These are phyloP conservation scores for Nothoprocta perdicaria DNA, from an alignment of 2,113 vertebrate genomes.

Conservation along the genomic window DNA sequence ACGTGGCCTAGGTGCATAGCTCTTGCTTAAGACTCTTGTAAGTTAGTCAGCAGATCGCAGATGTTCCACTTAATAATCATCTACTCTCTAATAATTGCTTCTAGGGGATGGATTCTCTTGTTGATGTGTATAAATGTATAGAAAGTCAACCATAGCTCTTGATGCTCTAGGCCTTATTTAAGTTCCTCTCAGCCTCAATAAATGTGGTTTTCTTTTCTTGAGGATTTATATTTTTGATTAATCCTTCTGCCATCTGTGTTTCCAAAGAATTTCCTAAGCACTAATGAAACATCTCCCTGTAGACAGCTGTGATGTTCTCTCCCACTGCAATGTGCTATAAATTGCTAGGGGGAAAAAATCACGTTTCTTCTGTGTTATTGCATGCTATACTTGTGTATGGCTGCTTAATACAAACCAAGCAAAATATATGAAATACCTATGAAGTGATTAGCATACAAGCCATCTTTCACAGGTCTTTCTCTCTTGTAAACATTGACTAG, in stretches of 20 bases:
- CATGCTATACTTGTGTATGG: background rate
- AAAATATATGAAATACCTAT: background rate
- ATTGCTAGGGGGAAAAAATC: background rate
- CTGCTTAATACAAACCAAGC: background rate
- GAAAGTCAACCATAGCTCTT: background rate
- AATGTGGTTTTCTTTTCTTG: background rate
- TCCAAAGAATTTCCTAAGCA: background rate
- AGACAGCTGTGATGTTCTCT: background rate
- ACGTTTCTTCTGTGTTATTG: fast-evolving
- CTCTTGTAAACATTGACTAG: slow-evolving; percentile 50
- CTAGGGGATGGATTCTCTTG: background rate
- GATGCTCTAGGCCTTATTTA: background rate
- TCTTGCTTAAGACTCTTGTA: background rate
- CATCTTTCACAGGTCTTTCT: background rate
- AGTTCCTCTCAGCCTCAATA: background rate
- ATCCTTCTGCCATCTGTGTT: background rate
- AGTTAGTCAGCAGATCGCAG: background rate
- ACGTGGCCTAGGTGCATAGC: too few relatives aligned
- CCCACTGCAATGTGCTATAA: background rate
- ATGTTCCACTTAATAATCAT: background rate
- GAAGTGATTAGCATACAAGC: background rate
- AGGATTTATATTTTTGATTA: background rate
- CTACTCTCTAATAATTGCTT: background rate
- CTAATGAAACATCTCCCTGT: background rate
- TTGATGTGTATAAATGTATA: background rate